phyloP scores from a whole-genome alignment of 2,888 invertebrate genomes.

The Dryadula phaetusa region DNA sequence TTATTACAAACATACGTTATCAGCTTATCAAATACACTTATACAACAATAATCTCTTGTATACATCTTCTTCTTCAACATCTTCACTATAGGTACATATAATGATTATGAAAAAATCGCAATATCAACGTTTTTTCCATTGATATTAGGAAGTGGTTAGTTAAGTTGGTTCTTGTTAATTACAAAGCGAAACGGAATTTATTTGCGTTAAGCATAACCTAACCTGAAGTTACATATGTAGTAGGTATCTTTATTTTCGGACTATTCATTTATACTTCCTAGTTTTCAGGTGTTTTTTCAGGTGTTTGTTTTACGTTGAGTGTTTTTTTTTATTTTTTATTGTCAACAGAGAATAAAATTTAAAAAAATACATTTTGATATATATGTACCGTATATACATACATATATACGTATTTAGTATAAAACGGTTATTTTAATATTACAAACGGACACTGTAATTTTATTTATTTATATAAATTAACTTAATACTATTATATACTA shows the following conservation, averaged over 20 bases:
- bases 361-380: no score
- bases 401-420: no score
- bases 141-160: constrained; percentile 37
- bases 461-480: no score
- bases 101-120: constrained; percentile 19
- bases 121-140: constrained; percentile 17
- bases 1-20: background rate
- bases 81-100: background rate
- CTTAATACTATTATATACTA: no score
- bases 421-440: no score
- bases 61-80: background rate
- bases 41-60: background rate
- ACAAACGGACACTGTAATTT: no score
- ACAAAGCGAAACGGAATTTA: constrained; percentile 35
- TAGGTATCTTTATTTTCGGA: background rate
- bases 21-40: constrained; percentile 4
- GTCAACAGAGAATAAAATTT: no score
- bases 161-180: constrained; percentile 29
- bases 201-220: constrained; percentile 7
- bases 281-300: no score
- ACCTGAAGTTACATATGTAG: background rate
- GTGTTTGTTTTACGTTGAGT: no score
- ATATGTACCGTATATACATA: no score
- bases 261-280: background rate
- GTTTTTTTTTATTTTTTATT: no score